phyloP scores from a whole-genome alignment of 2,797 vertebrate species.

The Fundulus diaphanus region DNA sequence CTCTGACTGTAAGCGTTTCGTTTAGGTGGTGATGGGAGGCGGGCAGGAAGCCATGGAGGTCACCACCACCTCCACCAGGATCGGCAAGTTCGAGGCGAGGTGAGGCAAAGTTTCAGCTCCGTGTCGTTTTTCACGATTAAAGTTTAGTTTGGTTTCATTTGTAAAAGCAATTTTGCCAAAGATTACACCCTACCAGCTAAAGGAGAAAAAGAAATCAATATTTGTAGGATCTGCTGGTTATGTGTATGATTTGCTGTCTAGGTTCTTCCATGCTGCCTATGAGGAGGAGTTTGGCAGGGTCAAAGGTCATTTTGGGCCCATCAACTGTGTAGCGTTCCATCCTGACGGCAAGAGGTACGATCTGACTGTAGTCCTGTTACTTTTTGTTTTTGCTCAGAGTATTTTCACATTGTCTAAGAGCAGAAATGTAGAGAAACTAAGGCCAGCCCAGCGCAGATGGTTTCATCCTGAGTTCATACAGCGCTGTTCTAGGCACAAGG shows the following conservation, averaged over 20 bases:
- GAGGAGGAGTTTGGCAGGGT: constrained; percentile 98
- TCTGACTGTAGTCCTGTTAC: fast-evolving
- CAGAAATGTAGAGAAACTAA: neutral
- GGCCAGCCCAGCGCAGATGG: neutral
- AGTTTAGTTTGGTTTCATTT: too few species aligned
- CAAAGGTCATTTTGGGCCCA: constrained; percentile 97
- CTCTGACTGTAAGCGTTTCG: neutral
- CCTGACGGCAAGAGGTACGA: constrained; percentile 95
- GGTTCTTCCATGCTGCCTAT: constrained; percentile 96
- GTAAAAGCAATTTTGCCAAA: too few species aligned
- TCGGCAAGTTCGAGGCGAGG: constrained; percentile 99
- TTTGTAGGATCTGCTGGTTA: neutral
- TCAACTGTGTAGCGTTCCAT: constrained; percentile 97
- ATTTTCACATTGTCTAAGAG: too few species aligned
- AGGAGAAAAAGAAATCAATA: neutral
- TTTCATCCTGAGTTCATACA: too few species aligned
- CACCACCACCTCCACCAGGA: constrained; percentile 97
- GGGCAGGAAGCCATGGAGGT: constrained; percentile 99
- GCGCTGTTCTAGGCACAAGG: too few species aligned
- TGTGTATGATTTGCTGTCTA: constrained; percentile 44
- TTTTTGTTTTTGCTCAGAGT: neutral
- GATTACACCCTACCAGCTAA: too few species aligned
- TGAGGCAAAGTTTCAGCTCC: constrained; percentile 35
- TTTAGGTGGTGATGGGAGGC: constrained; percentile 95
- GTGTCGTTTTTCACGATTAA: neutral